phyloP scores from a whole-genome alignment of 1,140 invertebrate genomes.

The Drosophila arizonae region DNA sequence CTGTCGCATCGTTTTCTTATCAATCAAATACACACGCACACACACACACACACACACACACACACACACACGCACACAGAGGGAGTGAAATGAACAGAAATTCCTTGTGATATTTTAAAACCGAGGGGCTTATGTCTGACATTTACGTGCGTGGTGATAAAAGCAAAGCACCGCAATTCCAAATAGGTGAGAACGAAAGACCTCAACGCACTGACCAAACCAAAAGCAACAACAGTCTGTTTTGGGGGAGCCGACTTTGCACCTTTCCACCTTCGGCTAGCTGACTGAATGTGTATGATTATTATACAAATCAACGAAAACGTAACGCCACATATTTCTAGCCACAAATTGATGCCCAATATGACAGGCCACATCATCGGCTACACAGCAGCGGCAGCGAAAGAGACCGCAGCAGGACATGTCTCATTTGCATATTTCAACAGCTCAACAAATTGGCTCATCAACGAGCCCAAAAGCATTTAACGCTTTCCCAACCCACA shows the following conservation, averaged over 20 bases:
- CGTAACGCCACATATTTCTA: conserved; percentile 1
- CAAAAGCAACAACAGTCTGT: neutral
- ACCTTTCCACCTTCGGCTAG: neutral
- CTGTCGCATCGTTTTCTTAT: conserved; percentile 67
- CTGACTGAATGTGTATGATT: conserved; percentile 13
- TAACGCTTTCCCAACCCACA: conserved; percentile 29
- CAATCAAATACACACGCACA: conserved; percentile 60
- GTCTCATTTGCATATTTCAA: conserved; percentile 72
- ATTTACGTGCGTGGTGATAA: conserved; percentile 69
- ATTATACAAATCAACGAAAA: conserved; percentile 27
- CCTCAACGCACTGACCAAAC: conserved; percentile 22
- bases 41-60: conserved; percentile 5
- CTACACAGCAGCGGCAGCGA: neutral
- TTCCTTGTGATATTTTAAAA: conserved; percentile 57
- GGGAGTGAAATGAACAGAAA: conserved; percentile 16
- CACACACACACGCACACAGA: neutral
- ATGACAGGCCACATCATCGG: conserved; percentile 55
- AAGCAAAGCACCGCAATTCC: conserved; percentile 31
- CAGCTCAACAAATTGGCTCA: conserved; percentile 73
- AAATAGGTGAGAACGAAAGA: conserved; percentile 2
- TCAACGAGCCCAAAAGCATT: conserved; percentile 28
- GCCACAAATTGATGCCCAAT: conserved; percentile 50
- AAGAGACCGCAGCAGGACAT: conserved; percentile 33
- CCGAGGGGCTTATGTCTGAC: conserved; percentile 59
- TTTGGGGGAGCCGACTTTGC: neutral